Conservation (phyloP, 2,113 vertebrate genomes). For the Dendropsophus ebraccatus region DNA sequence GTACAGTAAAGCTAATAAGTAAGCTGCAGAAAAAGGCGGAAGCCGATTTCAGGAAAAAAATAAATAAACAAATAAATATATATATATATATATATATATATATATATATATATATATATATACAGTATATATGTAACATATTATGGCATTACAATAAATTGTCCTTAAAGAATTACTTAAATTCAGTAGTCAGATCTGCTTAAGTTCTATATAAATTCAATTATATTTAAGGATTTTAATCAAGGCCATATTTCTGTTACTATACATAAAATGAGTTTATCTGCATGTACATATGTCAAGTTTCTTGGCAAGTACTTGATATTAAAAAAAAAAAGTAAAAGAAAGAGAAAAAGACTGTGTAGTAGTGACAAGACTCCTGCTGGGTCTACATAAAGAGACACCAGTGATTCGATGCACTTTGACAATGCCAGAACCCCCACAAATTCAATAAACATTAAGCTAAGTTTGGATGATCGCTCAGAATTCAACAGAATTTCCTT, state of each 20-base stretch:
- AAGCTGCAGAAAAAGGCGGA: no score
- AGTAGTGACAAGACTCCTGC: conserved; percentile 31
- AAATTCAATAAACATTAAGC: conserved; percentile 25
- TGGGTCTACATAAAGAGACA: conserved; percentile 1
- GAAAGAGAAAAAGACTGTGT: not conserved
- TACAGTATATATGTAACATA: not conserved
- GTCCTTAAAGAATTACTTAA: not conserved
- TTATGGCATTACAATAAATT: not conserved
- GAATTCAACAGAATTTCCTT: conserved; percentile 15
- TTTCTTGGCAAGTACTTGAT: conserved; percentile 3
- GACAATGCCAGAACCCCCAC: conserved; percentile 26
- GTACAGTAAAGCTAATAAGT: no score
- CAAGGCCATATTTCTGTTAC: conserved; percentile 21
- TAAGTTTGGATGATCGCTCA: conserved; percentile 5
- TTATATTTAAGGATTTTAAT: not conserved
- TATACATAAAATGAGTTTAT: conserved; percentile 5
- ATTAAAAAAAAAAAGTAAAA: not conserved
- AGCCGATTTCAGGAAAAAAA: no score
- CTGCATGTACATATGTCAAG: conserved; percentile 5
- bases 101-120: no score
- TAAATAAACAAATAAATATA: no score
- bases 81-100: no score
- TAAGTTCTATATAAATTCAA: not conserved
- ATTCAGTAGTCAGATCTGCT: not conserved
- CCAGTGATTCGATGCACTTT: conserved; percentile 2